A percentile compares a stretch with the other conserved stretches of the same genome.
Conservation (phyloP, 2,113 vertebrate species). For the Tenebrosternarchus preto region DNA sequence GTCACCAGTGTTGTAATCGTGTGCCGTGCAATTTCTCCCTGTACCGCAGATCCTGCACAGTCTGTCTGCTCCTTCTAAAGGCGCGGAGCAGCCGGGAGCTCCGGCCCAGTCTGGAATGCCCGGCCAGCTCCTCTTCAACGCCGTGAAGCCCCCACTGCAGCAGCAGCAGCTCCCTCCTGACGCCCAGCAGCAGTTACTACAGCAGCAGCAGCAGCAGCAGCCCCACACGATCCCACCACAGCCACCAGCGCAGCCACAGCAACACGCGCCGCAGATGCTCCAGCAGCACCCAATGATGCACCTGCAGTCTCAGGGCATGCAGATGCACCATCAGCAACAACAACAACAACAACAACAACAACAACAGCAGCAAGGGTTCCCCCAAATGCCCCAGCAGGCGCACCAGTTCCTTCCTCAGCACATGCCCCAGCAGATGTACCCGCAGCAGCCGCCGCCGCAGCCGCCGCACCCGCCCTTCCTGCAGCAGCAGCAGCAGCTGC, state of each 20-base stretch:
- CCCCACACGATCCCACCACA: conserved; percentile 75
- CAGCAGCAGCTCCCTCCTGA: conserved; percentile 64
- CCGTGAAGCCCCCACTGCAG: conserved; percentile 61
- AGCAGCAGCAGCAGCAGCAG: conserved; percentile 79
- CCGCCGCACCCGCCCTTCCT: conserved; percentile 76
- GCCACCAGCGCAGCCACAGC: conserved; percentile 68
- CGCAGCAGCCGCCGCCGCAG: conserved; percentile 69
- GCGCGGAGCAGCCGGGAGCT: conserved; percentile 82
- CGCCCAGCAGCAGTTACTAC: conserved; percentile 61
- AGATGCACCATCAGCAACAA: conserved; percentile 70
- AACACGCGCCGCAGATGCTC: conserved; percentile 75
- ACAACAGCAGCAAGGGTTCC: conserved; percentile 71
- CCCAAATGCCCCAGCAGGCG: conserved; percentile 67
- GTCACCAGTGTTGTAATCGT: not conserved
- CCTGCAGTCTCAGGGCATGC: conserved; percentile 73
- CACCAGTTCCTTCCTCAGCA: conserved; percentile 78
- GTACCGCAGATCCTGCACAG: conserved; percentile 85
- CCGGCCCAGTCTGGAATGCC: conserved; percentile 80
- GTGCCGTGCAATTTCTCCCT: not conserved
- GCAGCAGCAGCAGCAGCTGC: conserved; percentile 66
- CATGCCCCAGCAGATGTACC: conserved; percentile 73
- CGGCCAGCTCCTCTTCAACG: conserved; percentile 73
- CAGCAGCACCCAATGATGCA: conserved; percentile 79
- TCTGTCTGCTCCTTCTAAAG: conserved; percentile 86
- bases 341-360: conserved; percentile 73